These are phyloP conservation scores for Limenitis camilla DNA, from an alignment of 2,888 invertebrate genomes.

Conservation along the genomic window DNA sequence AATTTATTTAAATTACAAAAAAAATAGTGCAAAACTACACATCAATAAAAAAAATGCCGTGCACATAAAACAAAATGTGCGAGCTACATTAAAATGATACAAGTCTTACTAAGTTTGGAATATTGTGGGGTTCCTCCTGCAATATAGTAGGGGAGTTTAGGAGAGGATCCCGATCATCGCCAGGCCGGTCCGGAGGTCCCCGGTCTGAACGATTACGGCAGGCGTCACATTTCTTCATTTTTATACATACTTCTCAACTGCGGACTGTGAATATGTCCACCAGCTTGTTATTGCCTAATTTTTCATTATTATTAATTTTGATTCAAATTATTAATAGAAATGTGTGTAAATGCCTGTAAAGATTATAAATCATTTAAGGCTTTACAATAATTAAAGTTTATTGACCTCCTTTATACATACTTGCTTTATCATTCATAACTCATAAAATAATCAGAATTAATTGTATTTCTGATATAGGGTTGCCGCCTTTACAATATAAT, in stretches of 20 bases:
- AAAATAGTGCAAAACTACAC: constrained; percentile 3
- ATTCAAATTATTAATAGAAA: not conserved
- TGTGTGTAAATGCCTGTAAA: not conserved
- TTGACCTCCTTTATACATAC: constrained; percentile 2
- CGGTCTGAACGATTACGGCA: constrained; percentile 55
- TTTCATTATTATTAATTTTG: constrained; percentile 2
- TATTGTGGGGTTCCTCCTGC: constrained; percentile 56
- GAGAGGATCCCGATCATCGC: constrained; percentile 55
- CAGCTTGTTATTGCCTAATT: constrained; percentile 27
- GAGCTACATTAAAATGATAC: constrained; percentile 38
- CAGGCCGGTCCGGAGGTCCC: constrained; percentile 38
- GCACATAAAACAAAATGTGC: constrained; percentile 33
- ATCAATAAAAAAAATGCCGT: constrained; percentile 22
- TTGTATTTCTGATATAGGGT: not conserved
- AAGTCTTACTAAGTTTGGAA: constrained; percentile 57
- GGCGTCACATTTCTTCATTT: constrained; percentile 66
- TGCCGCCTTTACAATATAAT: no score
- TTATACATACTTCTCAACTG: constrained; percentile 69
- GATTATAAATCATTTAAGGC: not conserved
- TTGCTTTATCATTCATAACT: not conserved
- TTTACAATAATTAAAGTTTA: not conserved
- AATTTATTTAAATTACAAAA: not conserved
- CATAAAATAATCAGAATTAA: not conserved
- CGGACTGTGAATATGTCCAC: constrained; percentile 58
- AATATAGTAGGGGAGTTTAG: constrained; percentile 50